Conservation (phyloP, 1,140 invertebrate species). For the Wasmannia auropunctata region DNA sequence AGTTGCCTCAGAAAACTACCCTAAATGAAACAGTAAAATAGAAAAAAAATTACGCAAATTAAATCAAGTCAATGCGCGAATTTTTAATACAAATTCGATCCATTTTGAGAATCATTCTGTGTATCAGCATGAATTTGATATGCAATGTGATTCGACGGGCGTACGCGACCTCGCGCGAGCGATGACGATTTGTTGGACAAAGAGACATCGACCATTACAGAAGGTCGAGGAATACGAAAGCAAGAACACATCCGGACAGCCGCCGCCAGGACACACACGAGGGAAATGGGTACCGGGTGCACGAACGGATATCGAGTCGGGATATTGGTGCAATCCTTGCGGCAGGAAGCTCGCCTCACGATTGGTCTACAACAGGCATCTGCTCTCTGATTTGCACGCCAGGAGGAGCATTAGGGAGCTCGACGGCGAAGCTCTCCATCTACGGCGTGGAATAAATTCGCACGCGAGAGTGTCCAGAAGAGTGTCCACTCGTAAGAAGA, state of each 20-base stretch:
- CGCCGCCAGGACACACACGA: slow-evolving; percentile 89
- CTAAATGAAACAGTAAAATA: not conserved
- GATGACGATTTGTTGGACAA: slow-evolving; percentile 29
- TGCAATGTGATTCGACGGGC: not conserved
- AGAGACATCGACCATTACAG: slow-evolving; percentile 64
- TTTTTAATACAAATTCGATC: not conserved
- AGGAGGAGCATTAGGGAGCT: slow-evolving; percentile 89
- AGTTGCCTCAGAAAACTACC: not conserved
- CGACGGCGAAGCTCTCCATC: slow-evolving; percentile 74
- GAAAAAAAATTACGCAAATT: not conserved
- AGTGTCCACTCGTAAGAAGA: slow-evolving; percentile 50
- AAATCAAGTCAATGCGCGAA: not conserved
- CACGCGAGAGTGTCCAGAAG: slow-evolving; percentile 25
- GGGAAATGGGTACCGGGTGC: slow-evolving; percentile 92
- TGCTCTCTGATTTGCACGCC: slow-evolving; percentile 90
- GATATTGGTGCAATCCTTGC: slow-evolving; percentile 92
- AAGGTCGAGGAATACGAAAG: slow-evolving; percentile 78
- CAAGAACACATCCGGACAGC: slow-evolving; percentile 78
- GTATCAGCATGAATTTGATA: not conserved
- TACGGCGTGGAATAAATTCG: slow-evolving; percentile 52
- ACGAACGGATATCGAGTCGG: slow-evolving; percentile 80
- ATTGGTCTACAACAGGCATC: slow-evolving; percentile 90
- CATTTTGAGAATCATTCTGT: not conserved
- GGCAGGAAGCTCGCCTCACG: slow-evolving; percentile 90
- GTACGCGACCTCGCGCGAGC: not conserved